Evolutionary conservation across 2,888 invertebrate genomes (phyloP).

Genomic region (Eumerus sabulonum): DNA sequence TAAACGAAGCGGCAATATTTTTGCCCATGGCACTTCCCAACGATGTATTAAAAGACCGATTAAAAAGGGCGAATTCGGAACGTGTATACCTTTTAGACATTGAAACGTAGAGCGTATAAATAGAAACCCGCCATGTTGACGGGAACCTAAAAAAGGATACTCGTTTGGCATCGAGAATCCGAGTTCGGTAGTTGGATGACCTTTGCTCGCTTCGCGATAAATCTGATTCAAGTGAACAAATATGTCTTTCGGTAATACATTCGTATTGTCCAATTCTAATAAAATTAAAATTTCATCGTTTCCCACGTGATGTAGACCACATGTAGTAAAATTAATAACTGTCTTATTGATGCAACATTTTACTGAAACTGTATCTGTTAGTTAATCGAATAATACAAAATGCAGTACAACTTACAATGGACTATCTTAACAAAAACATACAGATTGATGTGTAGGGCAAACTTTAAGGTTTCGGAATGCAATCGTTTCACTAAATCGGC

Average conservation of each 20-base stretch:
- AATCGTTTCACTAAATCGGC: slow-evolving; percentile 81
- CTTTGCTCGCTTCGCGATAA: slow-evolving; percentile 84
- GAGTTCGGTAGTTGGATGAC: slow-evolving; percentile 85
- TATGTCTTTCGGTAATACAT: slow-evolving; percentile 84
- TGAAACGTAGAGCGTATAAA: slow-evolving; percentile 89
- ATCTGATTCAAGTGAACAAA: slow-evolving; percentile 86
- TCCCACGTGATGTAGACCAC: slow-evolving; percentile 88
- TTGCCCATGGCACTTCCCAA: slow-evolving; percentile 82
- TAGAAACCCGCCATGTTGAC: slow-evolving; percentile 90
- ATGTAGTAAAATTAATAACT: slow-evolving; percentile 88
- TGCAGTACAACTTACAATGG: slow-evolving; percentile 82
- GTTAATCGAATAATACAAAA: not conserved
- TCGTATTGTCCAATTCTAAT: slow-evolving; percentile 84
- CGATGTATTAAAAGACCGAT: slow-evolving; percentile 89
- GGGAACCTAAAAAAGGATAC: slow-evolving; percentile 82
- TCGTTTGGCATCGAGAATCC: slow-evolving; percentile 82
- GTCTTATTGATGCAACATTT: slow-evolving; percentile 86
- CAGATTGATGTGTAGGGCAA: slow-evolving; percentile 87
- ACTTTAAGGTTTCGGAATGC: slow-evolving; percentile 83
- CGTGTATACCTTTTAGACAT: slow-evolving; percentile 86
- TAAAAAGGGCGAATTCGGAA: slow-evolving; percentile 87
- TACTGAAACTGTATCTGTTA: slow-evolving; percentile 80
- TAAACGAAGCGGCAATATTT: slow-evolving; percentile 87
- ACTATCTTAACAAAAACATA: slow-evolving; percentile 87
- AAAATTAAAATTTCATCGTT: slow-evolving; percentile 90